Evolutionary conservation across 2,888 invertebrate species (phyloP).

Genomic region (Pollenia amentaria): DNA sequence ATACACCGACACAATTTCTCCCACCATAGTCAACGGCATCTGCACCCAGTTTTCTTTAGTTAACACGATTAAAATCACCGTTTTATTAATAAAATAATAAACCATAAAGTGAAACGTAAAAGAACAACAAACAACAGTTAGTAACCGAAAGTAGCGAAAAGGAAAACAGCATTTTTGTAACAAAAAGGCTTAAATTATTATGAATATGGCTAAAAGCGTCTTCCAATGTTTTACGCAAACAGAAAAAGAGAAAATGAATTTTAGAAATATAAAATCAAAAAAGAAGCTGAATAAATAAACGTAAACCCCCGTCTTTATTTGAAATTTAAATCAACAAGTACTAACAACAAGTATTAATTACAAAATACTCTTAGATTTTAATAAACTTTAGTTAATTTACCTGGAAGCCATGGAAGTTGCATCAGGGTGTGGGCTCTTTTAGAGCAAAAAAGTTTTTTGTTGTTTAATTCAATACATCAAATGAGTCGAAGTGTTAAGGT

Average conservation of each 20-base stretch:
- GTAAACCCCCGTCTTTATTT: not conserved
- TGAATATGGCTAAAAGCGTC: not conserved
- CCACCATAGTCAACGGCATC: not conserved
- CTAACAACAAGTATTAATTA: constrained; percentile 36
- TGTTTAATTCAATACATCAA: constrained; percentile 13
- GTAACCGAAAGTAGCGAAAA: not conserved
- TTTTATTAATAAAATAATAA: constrained; percentile 24
- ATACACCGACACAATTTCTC: no score
- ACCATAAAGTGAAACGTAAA: not conserved
- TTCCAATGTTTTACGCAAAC: not conserved
- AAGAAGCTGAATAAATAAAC: not conserved
- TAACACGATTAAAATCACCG: not conserved
- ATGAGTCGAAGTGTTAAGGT: constrained; percentile 21
- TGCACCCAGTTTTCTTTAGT: not conserved
- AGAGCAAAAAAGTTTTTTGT: not conserved
- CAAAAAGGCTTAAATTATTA: constrained; percentile 16
- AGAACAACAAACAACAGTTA: not conserved
- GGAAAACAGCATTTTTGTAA: not conserved
- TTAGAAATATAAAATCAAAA: not conserved
- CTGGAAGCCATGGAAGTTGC: not conserved
- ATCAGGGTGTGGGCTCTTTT: not conserved
- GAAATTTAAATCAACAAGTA: not conserved
- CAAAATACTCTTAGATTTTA: constrained; percentile 16
- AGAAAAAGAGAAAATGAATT: not conserved
- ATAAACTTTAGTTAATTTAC: not conserved